These are phyloP conservation scores for Rhynchopsitta pachyrhyncha DNA, from an alignment of 2,113 vertebrate species.

Conservation along the genomic window DNA sequence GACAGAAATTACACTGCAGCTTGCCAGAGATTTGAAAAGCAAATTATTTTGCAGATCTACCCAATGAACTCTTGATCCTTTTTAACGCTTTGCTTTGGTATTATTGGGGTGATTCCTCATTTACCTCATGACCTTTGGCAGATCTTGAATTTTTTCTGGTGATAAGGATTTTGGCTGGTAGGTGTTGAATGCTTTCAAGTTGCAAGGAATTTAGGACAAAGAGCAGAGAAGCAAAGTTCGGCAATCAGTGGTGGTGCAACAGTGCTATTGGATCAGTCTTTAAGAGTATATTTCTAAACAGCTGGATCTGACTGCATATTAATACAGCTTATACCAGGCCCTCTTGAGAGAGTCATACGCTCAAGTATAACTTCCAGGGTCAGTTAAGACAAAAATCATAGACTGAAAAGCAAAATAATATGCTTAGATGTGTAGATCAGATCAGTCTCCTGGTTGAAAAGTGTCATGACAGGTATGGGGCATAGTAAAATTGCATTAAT, in stretches of 20 bases:
- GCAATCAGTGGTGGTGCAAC: not conserved
- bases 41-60: conserved; percentile 22
- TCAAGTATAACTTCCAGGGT: not conserved
- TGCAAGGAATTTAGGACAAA: not conserved
- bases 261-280: not conserved
- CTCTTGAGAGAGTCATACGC: not conserved
- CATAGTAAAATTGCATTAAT: not conserved
- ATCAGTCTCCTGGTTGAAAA: not conserved
- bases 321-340: not conserved
- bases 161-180: not conserved
- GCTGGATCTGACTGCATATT: not conserved
- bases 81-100: not conserved
- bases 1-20: conserved; percentile 27
- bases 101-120: not conserved
- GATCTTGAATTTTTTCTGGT: not conserved
- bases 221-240: not conserved
- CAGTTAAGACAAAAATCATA: not conserved
- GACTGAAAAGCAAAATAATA: not conserved
- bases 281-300: not conserved
- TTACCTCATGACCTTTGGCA: not conserved
- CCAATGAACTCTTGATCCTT: not conserved
- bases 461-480: not conserved
- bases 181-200: not conserved
- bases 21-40: conserved; percentile 7
- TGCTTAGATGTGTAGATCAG: not conserved